A percentile compares a stretch with the other conserved stretches of the same genome.
Conservation (phyloP, 2,888 invertebrate genomes). For the Drosophila sordidula region DNA sequence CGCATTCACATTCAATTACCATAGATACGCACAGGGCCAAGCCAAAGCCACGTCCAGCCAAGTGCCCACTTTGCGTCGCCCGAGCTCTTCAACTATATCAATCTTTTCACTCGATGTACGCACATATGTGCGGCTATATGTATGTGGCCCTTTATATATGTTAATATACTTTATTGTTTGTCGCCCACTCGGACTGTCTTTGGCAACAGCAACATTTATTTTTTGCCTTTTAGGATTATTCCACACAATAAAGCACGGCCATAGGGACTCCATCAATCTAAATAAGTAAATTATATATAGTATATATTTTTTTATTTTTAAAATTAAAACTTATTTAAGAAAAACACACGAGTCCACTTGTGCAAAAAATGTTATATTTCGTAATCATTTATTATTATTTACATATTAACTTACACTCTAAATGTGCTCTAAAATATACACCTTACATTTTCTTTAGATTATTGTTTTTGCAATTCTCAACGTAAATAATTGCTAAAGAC, state of each 20-base stretch:
- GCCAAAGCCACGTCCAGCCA: constrained; percentile 20
- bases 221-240: constrained; percentile 11
- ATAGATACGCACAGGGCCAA: constrained; percentile 35
- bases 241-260: background rate
- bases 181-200: background rate
- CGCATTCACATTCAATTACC: constrained; percentile 32
- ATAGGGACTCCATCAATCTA: background rate
- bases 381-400: too few species aligned
- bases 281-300: too few species aligned
- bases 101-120: constrained; percentile 1
- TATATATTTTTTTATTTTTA: too few species aligned
- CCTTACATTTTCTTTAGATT: too few species aligned
- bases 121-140: constrained; percentile 5
- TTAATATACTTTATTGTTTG: background rate
- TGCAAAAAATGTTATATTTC: too few species aligned
- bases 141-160: background rate
- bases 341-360: too few species aligned
- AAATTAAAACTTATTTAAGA: too few species aligned
- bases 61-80: constrained; percentile 32
- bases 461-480: too few species aligned
- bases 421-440: too few species aligned
- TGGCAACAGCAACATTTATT: constrained; percentile 14
- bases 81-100: constrained; percentile 6
- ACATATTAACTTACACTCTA: too few species aligned
- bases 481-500: too few species aligned